Conservation (phyloP, 2,113 vertebrate species). For the Lycocorax pyrrhopterus region DNA sequence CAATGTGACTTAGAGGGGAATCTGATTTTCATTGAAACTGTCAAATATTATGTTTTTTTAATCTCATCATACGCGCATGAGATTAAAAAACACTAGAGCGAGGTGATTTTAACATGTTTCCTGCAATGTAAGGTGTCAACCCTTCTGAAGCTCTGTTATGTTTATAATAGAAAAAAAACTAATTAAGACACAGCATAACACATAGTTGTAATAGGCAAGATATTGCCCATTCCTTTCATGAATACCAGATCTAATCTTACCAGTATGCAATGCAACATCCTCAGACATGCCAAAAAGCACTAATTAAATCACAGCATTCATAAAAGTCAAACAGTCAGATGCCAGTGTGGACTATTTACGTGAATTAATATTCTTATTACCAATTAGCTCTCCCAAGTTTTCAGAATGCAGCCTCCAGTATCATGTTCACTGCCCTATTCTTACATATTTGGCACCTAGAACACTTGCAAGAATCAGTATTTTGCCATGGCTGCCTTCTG, state of each 20-base stretch:
- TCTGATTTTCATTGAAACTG: neutral
- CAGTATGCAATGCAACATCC: neutral
- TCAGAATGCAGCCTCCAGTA: neutral
- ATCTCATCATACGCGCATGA: neutral
- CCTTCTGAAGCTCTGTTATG: neutral
- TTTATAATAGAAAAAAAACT: neutral
- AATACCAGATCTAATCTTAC: neutral
- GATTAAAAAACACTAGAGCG: neutral
- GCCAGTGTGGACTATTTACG: neutral
- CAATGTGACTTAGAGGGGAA: neutral
- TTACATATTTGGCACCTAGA: neutral
- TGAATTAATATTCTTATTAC: neutral
- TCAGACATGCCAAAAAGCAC: neutral
- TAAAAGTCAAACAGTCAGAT: neutral
- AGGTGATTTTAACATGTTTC: neutral
- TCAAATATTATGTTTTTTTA: neutral
- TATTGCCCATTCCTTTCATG: neutral
- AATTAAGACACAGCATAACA: neutral
- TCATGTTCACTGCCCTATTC: neutral
- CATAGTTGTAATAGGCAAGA: neutral
- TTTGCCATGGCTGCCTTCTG: neutral
- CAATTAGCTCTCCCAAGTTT: neutral
- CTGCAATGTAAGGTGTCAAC: neutral
- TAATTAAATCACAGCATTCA: neutral
- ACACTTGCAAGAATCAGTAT: neutral